phyloP scores from a whole-genome alignment of 2,797 vertebrate species.

The Sarcophilus harrisii region DNA sequence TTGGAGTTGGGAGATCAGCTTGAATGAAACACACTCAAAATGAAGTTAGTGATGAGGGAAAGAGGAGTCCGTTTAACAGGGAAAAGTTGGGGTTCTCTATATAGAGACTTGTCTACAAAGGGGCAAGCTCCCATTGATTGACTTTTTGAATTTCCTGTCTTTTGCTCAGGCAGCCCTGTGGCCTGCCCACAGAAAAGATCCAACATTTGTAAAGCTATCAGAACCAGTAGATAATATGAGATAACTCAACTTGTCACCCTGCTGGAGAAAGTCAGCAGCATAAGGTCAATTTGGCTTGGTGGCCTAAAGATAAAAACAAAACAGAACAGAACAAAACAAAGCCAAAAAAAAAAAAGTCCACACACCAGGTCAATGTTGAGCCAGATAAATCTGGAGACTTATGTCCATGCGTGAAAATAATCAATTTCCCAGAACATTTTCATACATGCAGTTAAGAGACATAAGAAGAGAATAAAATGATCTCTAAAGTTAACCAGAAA shows the following conservation, averaged over 20 bases:
- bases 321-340: too few species aligned
- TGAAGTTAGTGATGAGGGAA: constrained; percentile 7
- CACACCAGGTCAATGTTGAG: background rate
- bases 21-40: constrained; percentile 64
- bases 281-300: background rate
- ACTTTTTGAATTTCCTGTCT: constrained; percentile 23
- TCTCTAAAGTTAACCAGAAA: background rate
- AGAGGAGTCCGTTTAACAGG: background rate
- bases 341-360: background rate
- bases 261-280: background rate
- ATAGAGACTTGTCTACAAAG: background rate
- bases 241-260: background rate
- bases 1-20: constrained; percentile 64
- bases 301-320: background rate
- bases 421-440: background rate
- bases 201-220: constrained; percentile 50
- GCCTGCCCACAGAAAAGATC: constrained; percentile 69
- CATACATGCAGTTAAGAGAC: background rate
- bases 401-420: background rate
- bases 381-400: background rate
- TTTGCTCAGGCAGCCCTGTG: constrained; percentile 73
- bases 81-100: background rate
- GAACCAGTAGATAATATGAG: background rate
- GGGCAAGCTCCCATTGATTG: background rate
- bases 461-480: background rate